Conservation (phyloP, 2,797 vertebrate genomes). For the Notoglanidium macrostoma region DNA sequence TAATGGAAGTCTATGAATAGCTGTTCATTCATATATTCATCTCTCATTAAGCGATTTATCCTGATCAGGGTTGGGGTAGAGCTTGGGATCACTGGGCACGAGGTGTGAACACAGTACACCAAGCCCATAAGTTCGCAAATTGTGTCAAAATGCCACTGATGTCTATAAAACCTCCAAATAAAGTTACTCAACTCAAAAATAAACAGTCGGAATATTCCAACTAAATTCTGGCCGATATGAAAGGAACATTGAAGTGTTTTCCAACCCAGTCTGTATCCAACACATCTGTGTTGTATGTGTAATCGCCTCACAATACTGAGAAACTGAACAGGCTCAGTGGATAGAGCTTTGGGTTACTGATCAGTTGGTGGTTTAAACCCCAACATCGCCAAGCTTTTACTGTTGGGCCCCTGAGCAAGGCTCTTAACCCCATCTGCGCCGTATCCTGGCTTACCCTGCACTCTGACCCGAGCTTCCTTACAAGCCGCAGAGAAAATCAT, state of each 20-base stretch:
- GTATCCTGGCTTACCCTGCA: neutral
- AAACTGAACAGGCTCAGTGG: slow-evolving; percentile 10
- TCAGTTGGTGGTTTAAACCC: slow-evolving; percentile 13
- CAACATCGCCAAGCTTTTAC: neutral
- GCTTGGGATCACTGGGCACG: neutral
- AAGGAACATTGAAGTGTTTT: neutral
- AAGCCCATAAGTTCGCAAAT: neutral
- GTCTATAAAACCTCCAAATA: neutral
- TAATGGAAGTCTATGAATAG: neutral
- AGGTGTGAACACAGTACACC: neutral
- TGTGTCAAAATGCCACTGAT: neutral
- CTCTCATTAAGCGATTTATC: neutral
- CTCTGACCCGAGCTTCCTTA: neutral
- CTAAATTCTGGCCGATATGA: neutral
- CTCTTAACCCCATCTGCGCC: neutral
- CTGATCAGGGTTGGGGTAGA: neutral
- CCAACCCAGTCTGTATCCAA: no score
- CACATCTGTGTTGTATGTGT: neutral
- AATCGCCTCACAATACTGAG: neutral
- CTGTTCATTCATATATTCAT: neutral
- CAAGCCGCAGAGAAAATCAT: neutral
- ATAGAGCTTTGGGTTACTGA: neutral
- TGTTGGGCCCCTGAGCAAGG: neutral
- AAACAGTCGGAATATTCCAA: neutral
- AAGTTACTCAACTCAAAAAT: neutral